A percentile compares a stretch with the other conserved stretches of the same genome.
Evolutionary conservation across 2,797 vertebrate genomes (phyloP).

Genomic region (Petrocephalus sullivani): DNA sequence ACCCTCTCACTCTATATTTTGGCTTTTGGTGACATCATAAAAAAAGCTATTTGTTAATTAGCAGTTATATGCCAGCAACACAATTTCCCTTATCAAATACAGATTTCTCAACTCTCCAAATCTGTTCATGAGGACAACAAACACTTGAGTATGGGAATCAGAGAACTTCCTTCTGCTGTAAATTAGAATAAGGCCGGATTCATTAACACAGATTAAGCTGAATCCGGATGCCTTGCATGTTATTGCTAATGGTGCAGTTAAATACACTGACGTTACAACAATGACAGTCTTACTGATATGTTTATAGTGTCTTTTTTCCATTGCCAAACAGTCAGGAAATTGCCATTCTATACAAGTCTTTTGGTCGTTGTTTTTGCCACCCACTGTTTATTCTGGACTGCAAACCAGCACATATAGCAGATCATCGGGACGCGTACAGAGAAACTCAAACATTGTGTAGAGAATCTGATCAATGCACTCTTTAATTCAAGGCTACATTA

Average conservation of each 20-base stretch:
- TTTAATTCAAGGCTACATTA: background rate
- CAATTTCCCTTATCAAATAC: background rate
- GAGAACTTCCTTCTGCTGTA: background rate
- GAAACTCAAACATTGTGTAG: background rate
- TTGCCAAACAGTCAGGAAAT: background rate
- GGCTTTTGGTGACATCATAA: background rate
- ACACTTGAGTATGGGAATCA: background rate
- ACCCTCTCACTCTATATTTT: background rate
- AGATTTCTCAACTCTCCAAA: background rate
- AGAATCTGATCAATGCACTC: background rate
- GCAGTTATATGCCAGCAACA: background rate
- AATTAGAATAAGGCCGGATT: background rate
- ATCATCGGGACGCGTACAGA: background rate
- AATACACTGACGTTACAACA: background rate
- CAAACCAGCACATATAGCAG: background rate
- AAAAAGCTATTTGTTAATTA: background rate
- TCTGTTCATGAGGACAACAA: background rate
- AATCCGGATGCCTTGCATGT: background rate
- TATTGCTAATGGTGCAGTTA: background rate
- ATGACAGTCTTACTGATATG: background rate
- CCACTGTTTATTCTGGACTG: background rate
- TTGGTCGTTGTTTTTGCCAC: background rate
- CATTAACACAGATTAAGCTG: background rate
- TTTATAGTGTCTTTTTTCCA: background rate
- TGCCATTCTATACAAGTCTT: background rate